Conservation (phyloP, 2,888 invertebrate genomes). For the Phalangium opilio region DNA sequence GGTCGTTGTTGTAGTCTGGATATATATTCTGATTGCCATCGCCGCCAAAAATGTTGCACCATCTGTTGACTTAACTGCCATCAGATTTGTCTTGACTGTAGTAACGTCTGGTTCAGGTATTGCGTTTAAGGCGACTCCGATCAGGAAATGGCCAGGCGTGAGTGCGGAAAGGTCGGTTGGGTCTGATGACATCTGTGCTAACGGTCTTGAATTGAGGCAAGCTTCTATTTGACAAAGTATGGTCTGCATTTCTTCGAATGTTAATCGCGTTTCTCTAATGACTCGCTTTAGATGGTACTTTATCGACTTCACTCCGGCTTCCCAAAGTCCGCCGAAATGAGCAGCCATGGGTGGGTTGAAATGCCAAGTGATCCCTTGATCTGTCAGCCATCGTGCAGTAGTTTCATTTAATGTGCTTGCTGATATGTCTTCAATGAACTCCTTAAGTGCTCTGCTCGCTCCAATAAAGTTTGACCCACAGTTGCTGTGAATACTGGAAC, state of each 20-base stretch:
- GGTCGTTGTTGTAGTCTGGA: slow-evolving; percentile 22
- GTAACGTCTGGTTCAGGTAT: slow-evolving; percentile 21
- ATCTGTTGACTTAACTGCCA: slow-evolving; percentile 20
- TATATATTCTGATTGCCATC: slow-evolving; percentile 23
- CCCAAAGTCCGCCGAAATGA: slow-evolving; percentile 18
- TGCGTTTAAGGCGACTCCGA: slow-evolving; percentile 19
- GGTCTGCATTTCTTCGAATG: slow-evolving; percentile 26
- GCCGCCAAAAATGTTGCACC: slow-evolving; percentile 8
- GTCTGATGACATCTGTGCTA: slow-evolving; percentile 21
- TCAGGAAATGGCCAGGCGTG: slow-evolving; percentile 26
- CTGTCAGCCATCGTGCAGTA: neutral
- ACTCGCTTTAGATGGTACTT: slow-evolving; percentile 18
- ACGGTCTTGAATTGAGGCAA: slow-evolving; percentile 24
- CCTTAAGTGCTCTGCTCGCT: slow-evolving; percentile 7
- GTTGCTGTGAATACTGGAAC: no score
- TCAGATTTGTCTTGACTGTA: slow-evolving; percentile 14
- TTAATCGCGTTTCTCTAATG: slow-evolving; percentile 21
- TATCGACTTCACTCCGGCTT: slow-evolving; percentile 14
- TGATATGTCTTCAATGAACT: neutral
- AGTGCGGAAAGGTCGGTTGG: slow-evolving; percentile 20
- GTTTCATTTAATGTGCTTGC: neutral
- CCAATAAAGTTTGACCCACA: slow-evolving; percentile 20
- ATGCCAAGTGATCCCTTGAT: slow-evolving; percentile 17
- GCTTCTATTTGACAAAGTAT: slow-evolving; percentile 24
- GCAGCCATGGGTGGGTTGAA: slow-evolving; percentile 19